Percentiles rank a stretch among this genome's conserved stretches.
These are phyloP conservation scores for Dicentrarchus labrax DNA, from an alignment of 2,113 vertebrate genomes.

Conservation along the genomic window DNA sequence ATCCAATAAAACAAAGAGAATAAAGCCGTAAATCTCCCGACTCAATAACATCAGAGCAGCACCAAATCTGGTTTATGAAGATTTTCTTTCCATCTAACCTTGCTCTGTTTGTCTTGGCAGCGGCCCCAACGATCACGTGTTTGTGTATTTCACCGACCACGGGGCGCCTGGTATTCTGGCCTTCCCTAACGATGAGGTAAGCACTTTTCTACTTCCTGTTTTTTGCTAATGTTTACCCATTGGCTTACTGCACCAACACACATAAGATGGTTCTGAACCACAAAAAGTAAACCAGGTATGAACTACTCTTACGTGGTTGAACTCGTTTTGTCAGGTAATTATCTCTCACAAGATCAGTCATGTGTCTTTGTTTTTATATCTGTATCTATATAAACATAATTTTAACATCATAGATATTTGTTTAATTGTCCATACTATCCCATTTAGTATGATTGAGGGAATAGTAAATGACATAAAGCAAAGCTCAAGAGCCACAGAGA, in stretches of 20 bases:
- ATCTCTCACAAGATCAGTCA: not conserved
- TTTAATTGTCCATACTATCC: no score
- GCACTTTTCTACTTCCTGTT: constrained; percentile 59
- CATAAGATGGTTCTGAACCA: not conserved
- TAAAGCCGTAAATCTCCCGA: not conserved
- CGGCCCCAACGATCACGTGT: constrained; percentile 94
- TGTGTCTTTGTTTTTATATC: not conserved
- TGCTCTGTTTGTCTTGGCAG: constrained; percentile 80
- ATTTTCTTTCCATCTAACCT: not conserved
- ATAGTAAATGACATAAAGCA: no score
- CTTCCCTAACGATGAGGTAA: constrained; percentile 93
- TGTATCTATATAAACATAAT: no score
- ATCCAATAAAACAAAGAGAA: not conserved
- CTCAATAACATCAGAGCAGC: not conserved
- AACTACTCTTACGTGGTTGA: not conserved
- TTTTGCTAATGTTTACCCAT: not conserved
- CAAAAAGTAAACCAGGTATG: not conserved
- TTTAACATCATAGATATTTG: no score
- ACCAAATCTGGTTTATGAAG: not conserved
- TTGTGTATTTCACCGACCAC: constrained; percentile 97
- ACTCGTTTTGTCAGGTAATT: not conserved
- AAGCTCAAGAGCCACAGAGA: not conserved
- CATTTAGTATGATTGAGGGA: not conserved
- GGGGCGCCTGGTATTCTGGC: constrained; percentile 92
- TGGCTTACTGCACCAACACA: not conserved